phyloP scores from a whole-genome alignment of 2,888 invertebrate genomes.

The Coleophora flavipennella region DNA sequence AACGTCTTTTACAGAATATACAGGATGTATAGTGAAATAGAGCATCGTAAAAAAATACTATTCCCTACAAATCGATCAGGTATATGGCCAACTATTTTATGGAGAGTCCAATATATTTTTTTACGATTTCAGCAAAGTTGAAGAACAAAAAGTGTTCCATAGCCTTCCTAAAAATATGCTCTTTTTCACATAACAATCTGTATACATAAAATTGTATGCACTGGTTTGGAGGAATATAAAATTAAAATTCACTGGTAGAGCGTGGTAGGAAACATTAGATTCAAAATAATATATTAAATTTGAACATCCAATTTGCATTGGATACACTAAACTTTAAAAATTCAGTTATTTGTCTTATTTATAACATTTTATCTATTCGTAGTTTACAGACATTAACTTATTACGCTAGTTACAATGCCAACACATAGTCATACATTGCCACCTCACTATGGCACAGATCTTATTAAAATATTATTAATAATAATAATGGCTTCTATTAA shows the following conservation, averaged over 20 bases:
- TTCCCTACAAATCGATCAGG: too few relatives aligned
- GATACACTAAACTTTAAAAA: slow-evolving; percentile 24
- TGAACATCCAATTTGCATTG: slow-evolving; percentile 31
- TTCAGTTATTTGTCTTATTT: slow-evolving; percentile 44
- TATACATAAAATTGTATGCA: too few relatives aligned
- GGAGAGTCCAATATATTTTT: too few relatives aligned
- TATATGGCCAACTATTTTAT: too few relatives aligned
- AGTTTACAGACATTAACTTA: slow-evolving; percentile 60
- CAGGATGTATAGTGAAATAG: too few relatives aligned
- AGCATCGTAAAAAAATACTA: too few relatives aligned
- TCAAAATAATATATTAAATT: slow-evolving; percentile 11
- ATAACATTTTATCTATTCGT: slow-evolving; percentile 52
- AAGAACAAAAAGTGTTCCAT: too few relatives aligned
- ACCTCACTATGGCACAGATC: slow-evolving; percentile 69
- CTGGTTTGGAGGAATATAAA: slow-evolving; percentile 42
- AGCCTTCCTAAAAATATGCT: too few relatives aligned
- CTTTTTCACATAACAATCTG: too few relatives aligned
- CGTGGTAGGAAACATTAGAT: slow-evolving; percentile 20
- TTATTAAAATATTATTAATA: slow-evolving; percentile 39
- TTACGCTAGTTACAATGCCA: slow-evolving; percentile 53
- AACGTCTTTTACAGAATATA: slow-evolving; percentile 31
- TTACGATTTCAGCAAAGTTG: too few relatives aligned
- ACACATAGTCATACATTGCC: slow-evolving; percentile 59
- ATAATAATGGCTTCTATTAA: slow-evolving; percentile 42
- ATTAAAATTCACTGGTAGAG: too few relatives aligned